phyloP scores from a whole-genome alignment of 2,113 vertebrate genomes.

The Ovis canadensis region DNA sequence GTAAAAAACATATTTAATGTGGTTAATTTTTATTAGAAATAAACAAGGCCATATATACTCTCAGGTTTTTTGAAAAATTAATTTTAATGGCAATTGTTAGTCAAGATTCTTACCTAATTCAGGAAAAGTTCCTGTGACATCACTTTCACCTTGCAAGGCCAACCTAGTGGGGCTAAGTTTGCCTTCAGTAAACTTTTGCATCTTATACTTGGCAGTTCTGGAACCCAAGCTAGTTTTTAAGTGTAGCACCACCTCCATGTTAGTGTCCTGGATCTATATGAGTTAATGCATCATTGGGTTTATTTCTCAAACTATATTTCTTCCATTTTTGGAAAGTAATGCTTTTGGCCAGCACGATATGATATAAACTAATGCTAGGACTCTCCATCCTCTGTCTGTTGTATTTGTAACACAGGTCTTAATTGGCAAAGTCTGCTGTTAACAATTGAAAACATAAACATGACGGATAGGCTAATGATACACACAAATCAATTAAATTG shows the following conservation, averaged over 20 bases:
- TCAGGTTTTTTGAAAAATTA: background rate
- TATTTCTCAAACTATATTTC: slow-evolving; percentile 5
- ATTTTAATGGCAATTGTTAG: background rate
- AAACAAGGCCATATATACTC: background rate
- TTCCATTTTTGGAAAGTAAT: slow-evolving; percentile 49
- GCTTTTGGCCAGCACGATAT: background rate
- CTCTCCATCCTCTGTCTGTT: background rate
- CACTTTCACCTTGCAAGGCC: background rate
- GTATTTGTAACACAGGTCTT: background rate
- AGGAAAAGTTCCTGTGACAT: background rate
- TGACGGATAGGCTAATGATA: background rate
- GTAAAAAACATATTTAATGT: background rate
- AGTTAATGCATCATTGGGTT: background rate
- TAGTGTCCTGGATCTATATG: background rate
- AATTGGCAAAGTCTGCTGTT: slow-evolving; percentile 16
- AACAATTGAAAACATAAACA: slow-evolving; percentile 47
- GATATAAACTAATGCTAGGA: background rate
- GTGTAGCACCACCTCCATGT: background rate
- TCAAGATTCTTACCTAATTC: background rate
- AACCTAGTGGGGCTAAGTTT: background rate
- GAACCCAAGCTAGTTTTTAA: slow-evolving; percentile 2
- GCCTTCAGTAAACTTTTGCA: background rate
- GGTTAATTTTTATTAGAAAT: background rate
- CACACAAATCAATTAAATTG: slow-evolving; percentile 47
- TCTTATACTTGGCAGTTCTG: slow-evolving; percentile 11